These are phyloP conservation scores for Aptenodytes forsteri DNA, from an alignment of 2,113 vertebrate genomes.

Conservation along the genomic window DNA sequence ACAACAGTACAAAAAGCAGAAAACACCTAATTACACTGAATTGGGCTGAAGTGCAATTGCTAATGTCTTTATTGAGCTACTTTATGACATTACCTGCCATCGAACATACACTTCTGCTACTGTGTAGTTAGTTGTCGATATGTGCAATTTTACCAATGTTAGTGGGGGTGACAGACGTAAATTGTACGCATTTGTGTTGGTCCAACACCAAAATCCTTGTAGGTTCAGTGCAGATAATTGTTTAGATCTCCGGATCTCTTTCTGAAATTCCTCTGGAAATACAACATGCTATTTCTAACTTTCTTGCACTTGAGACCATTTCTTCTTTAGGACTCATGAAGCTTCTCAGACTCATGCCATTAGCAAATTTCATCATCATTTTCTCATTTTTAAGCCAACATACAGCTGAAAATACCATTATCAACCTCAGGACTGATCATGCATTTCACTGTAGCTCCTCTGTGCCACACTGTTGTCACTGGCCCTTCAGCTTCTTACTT, in stretches of 20 bases:
- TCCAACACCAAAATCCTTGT: not conserved
- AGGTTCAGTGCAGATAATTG: not conserved
- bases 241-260: not conserved
- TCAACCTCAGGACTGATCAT: not conserved
- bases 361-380: not conserved
- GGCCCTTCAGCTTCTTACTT: not conserved
- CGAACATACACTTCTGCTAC: not conserved
- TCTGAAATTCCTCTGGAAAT: not conserved
- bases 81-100: not conserved
- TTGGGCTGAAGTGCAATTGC: not conserved
- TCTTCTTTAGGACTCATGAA: not conserved
- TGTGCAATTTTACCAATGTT: not conserved
- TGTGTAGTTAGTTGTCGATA: not conserved
- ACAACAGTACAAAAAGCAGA: not conserved
- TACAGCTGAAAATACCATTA: not conserved
- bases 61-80: not conserved
- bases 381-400: not conserved
- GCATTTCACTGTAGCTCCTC: not conserved
- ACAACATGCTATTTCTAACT: not conserved
- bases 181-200: rapidly evolving
- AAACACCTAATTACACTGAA: not conserved
- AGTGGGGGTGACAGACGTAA: not conserved
- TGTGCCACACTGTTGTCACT: not conserved
- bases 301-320: not conserved
- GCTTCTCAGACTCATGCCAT: not conserved